Conservation (phyloP, 2,113 vertebrate species). For the Hippocampus barbouri region DNA sequence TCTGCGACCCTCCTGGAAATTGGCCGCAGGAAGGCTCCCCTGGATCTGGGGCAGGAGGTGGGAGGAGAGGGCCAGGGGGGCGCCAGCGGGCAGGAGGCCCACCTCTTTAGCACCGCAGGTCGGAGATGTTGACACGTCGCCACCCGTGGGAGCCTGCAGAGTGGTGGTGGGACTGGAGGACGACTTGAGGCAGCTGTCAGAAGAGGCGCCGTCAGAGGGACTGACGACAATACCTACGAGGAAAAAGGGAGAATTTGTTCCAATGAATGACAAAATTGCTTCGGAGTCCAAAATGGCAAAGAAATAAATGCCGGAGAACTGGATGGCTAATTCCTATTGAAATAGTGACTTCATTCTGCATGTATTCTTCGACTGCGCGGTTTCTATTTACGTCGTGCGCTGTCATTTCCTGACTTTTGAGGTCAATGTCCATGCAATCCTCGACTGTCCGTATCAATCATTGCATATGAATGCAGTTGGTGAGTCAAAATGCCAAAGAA, state of each 20-base stretch:
- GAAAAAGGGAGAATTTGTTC: not conserved
- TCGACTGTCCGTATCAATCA: no score
- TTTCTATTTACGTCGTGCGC: not conserved
- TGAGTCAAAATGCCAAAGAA: no score
- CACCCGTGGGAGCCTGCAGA: conserved; percentile 45
- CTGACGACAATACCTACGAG: conserved; percentile 81
- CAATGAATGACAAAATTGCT: not conserved
- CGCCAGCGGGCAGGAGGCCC: conserved; percentile 66
- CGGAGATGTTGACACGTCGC: conserved; percentile 70
- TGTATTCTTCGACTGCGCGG: not conserved
- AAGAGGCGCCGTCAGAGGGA: conserved; percentile 83
- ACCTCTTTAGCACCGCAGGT: conserved; percentile 66
- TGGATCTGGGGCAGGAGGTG: conserved; percentile 83
- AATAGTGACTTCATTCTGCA: not conserved
- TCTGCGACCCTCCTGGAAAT: conserved; percentile 94
- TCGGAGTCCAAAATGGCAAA: not conserved
- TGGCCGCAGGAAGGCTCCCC: conserved; percentile 75
- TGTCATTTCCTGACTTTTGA: not conserved
- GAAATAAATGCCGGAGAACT: not conserved
- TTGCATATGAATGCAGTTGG: no score
- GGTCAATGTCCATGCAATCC: no score
- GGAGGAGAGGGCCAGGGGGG: conserved; percentile 79
- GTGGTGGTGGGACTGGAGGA: conserved; percentile 71
- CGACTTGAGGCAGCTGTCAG: conserved; percentile 86
- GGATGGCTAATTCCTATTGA: not conserved